Base-by-base conservation (phyloP, 2,888 invertebrate genomes). In the Fragum whitleyi region DNA sequence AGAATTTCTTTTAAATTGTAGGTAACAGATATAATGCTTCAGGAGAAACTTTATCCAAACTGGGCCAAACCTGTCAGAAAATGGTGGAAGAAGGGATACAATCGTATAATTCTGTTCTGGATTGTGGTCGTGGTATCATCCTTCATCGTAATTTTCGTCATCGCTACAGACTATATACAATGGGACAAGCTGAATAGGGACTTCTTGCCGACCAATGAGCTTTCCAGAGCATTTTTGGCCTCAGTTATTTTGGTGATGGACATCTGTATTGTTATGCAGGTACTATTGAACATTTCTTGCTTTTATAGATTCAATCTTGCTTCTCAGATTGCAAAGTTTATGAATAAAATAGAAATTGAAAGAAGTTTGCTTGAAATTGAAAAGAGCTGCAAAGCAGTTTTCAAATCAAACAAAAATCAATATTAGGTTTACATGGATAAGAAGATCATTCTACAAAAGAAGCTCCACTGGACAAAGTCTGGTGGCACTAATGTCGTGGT, bases 11-110 rank as follows among this genome's bases (percentile, higher is more conserved):
- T 36, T 36, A 9, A 47, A 71, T 67, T 74, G 5, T 74, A 94
- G 94, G 95, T 95, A 32, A 95, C 95, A 57, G 95, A 95, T 87
- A 95, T 95, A 90, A 95, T 95, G 95, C 93, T 95, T 7, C 95
- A 95, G 87, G 95, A 95, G 88, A 94, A 94, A 81, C 91, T 95
- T 23, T 95, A 95, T 86, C 95, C 95, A 0, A 89, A 92, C 65
- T 95, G 95, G 95, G 94, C 94, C 0, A 88, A 90, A 36, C 85
- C 86, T 9, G 88, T 92, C 9, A 81, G 94, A 9, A 83, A 71
- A 42, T 95, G 95, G 94, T 92, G 94, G 89, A 91, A 92, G 62
- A 92, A 92, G 47, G 93, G 94, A 39, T 88, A 92, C 21, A 93
- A 94, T 53, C 92, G 95, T n/a, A 94, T 95, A 83, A 91, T 94